Evolutionary conservation across 2,888 invertebrate species (phyloP), one percentile per base, ranked within the genome.

Genomic region (Linhomoeus sp.): DNA sequence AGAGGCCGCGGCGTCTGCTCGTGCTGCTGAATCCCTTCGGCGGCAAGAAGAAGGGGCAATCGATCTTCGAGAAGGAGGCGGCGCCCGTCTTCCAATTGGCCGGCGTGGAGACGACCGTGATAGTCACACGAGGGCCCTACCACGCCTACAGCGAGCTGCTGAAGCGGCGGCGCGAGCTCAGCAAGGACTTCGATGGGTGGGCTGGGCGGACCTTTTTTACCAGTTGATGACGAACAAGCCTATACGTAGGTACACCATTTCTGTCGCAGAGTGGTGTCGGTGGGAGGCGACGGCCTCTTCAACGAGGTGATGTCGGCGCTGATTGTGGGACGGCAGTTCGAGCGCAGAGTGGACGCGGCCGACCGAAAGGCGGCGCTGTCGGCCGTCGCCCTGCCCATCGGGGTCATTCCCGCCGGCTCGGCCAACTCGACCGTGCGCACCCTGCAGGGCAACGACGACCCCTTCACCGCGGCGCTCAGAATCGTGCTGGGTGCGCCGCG

Each of bases 281-380:
- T 85, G 12, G 85, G 85, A 1, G 85, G 85, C 1, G 85, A 86
- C 66, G 85, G 85, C 1, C 81, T 83, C 40, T 79, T 82, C 56
- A 77, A 80, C 9, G 85, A 85, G 67, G 72, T 83, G 26, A 60
- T 75, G 53, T 80, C 81, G 62, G 81, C 82, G 1, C 65, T 81
- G 42, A 69, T 80, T 38, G 62, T 74, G 37, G 66, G 76, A 66
- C 71, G 29, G 69, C 69, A 25, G 61, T 60, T 50, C 62, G 75
- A 50, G 73, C 72, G 7, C 62, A 64, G 25, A 3, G 17, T 37
- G 3, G 3, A n/a, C 19, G 37, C 19, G 9, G 37, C 73, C 74
- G 20, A 63, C 19, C 15, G 29, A 22, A 20, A 33, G 3, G 35
- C 29, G 12, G 14, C 36, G 17, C 37, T 45, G 20, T 25, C 51